phyloP scores from a whole-genome alignment of 2,888 invertebrate genomes.

The Digitonthophagus gazella region DNA sequence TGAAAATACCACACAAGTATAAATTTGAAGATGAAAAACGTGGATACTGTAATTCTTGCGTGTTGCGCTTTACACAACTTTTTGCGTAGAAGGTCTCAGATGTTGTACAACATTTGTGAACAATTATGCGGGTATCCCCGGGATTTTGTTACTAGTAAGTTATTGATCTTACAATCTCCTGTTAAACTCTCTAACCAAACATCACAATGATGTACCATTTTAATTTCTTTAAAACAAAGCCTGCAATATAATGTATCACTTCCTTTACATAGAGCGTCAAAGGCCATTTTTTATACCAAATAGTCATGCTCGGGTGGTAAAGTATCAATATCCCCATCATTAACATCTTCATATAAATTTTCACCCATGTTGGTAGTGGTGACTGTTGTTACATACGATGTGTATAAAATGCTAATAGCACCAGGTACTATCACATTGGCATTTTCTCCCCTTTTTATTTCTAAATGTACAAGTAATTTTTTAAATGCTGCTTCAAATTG shows the following conservation, averaged over 20 bases:
- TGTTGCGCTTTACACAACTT: constrained; percentile 30
- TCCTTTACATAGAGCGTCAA: not conserved
- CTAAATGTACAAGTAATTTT: not conserved
- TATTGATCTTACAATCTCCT: no score
- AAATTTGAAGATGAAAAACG: constrained; percentile 19
- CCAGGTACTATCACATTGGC: not conserved
- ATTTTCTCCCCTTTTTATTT: not conserved
- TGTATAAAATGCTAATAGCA: not conserved
- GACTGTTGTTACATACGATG: not conserved
- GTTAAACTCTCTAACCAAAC: no score
- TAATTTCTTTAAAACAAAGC: no score
- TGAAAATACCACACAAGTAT: constrained; percentile 18
- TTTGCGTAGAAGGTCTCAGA: constrained; percentile 24
- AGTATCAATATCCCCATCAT: not conserved
- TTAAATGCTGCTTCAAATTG: constrained; percentile 28
- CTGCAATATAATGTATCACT: constrained; percentile 8
- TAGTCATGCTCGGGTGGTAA: not conserved
- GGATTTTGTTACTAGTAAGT: no score
- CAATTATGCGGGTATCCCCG: no score
- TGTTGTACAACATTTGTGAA: no score
- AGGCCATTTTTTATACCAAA: no score
- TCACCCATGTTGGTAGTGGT: not conserved
- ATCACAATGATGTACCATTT: no score
- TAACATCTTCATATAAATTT: not conserved
- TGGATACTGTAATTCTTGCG: constrained; percentile 30